Evolutionary conservation across 2,888 invertebrate species (phyloP), one percentile per base, ranked within the genome.

Genomic region (Alitta virens): DNA sequence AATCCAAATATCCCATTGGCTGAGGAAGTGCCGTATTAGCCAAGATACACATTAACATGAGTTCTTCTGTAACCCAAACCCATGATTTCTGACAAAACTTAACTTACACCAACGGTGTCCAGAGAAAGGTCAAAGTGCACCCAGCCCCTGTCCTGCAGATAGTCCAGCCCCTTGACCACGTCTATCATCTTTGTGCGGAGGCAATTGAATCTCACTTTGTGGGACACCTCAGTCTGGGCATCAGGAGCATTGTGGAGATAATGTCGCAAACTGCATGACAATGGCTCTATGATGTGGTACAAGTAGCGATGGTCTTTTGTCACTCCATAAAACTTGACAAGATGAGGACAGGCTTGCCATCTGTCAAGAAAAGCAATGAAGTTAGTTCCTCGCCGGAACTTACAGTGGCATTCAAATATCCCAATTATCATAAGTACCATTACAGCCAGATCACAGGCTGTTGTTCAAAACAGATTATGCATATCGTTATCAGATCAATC

Each of bases 91-190:
- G 46, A 46, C n/a, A 21, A 12, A 46, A 12, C n/a, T 21, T n/a
- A 55, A 50, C 64, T 66, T 69, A 74, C 74, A 24, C 68, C 67
- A 1, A 74, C 65, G 18, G 73, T 69, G 56, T 74, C 73, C 63
- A 72, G 63, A 3, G 71, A 70, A 5, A 74, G 63, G 50, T 74
- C 74, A 60, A 68, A 69, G 55, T 73, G 72, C 3, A 73, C 71
- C 42, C 68, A 57, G 3, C 62, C 60, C 54, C 67, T 63, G 24
- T 67, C 65, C 62, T 74, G 72, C 2, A 74, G 67, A 56, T 66
- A 74, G 23, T 65, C 59, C 2, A 74, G 66, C 2, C 73, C 74
- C 27, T 33, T 21, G 7, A 70, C 68, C n/a, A 74, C 63, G 38
- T 65, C 59, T 9, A 59, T 58, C 56, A 71, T 63, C 12, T 67